phyloP scores from a whole-genome alignment of 2,888 invertebrate genomes.

The Sialis fuliginosa region DNA sequence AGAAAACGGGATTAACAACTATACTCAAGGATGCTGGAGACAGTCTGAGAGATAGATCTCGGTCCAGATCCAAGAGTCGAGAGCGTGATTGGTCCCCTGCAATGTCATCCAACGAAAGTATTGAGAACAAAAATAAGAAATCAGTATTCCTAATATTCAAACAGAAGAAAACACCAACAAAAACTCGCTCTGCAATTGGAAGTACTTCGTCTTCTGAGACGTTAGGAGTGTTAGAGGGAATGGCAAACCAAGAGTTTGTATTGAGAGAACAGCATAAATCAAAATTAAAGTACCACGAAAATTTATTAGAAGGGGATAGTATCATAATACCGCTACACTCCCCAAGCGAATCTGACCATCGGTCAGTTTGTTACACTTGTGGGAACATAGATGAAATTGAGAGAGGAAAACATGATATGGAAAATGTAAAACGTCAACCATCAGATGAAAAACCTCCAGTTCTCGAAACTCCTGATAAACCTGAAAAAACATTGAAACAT shows the following conservation, averaged over 20 bases:
- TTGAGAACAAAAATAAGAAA: constrained; percentile 30
- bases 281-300: constrained; percentile 39
- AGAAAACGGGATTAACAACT: constrained; percentile 20
- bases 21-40: constrained; percentile 22
- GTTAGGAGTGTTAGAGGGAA: constrained; percentile 22
- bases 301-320: constrained; percentile 38
- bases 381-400: constrained; percentile 10
- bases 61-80: constrained; percentile 49
- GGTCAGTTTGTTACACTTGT: constrained; percentile 8
- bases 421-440: not conserved
- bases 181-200: constrained; percentile 18
- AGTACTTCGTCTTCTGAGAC: constrained; percentile 10
- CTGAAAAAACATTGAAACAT: constrained; percentile 15
- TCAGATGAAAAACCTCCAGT: not conserved
- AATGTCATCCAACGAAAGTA: constrained; percentile 23
- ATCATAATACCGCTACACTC: constrained; percentile 59
- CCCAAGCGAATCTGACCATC: constrained; percentile 45
- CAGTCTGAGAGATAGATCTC: constrained; percentile 21
- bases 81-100: constrained; percentile 29
- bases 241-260: constrained; percentile 27
- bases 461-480: constrained; percentile 6
- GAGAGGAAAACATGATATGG: not conserved
- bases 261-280: constrained; percentile 18
- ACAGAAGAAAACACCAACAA: constrained; percentile 31
- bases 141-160: constrained; percentile 52